Evolutionary conservation across 1,140 invertebrate species (phyloP).

Genomic region (Oscheius sp.): DNA sequence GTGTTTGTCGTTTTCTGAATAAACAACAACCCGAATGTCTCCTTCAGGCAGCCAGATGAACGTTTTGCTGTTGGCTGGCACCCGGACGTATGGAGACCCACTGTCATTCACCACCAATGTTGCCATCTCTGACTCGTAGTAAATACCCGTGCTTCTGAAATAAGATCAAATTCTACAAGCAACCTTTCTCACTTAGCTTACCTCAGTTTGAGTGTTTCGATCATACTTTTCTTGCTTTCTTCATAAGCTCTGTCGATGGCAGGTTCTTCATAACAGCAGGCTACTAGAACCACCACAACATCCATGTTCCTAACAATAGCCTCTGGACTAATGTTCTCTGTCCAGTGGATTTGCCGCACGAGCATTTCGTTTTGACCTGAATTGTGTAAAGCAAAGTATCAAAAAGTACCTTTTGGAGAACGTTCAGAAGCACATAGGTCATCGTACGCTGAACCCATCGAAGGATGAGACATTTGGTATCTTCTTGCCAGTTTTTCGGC

Average conservation of each 20-base stretch:
- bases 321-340: background rate
- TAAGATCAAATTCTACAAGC: background rate
- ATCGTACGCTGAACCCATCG: constrained; percentile 5
- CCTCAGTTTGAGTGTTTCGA: constrained; percentile 8
- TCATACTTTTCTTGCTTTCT: constrained; percentile 1
- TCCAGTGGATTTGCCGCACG: constrained; percentile 9
- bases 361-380: constrained; percentile 5
- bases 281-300: constrained; percentile 1
- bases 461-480: constrained; percentile 6
- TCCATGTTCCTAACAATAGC: constrained; percentile 2
- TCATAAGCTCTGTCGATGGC: background rate
- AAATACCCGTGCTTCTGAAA: background rate
- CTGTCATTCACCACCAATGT: background rate
- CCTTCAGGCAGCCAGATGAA: constrained; percentile 1
- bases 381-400: background rate
- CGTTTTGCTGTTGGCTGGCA: constrained; percentile 1
- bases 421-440: background rate
- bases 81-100: background rate
- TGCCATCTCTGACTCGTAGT: background rate
- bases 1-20: background rate
- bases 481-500: background rate
- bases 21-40: background rate
- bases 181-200: background rate
- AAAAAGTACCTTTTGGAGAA: background rate
- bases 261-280: constrained; percentile 14